phyloP scores from a whole-genome alignment of 2,888 invertebrate species.

The Erebia ligea region DNA sequence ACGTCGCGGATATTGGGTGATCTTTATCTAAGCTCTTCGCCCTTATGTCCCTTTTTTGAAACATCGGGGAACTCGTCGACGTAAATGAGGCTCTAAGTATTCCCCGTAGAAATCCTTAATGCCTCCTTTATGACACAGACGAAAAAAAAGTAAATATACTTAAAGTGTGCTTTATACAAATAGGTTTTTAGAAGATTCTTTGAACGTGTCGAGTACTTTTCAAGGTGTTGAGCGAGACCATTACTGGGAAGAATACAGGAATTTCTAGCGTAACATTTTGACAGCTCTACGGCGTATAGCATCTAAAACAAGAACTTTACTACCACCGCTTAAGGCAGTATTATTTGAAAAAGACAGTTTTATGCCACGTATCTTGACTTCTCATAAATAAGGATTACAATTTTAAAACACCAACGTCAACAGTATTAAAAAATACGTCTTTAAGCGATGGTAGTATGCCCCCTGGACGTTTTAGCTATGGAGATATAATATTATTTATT shows the following conservation, averaged over 20 bases:
- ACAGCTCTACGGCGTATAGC: background rate
- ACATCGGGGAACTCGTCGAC: slow-evolving; percentile 18
- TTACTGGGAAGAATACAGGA: background rate
- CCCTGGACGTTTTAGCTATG: too few relatives aligned
- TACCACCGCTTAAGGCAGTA: too few relatives aligned
- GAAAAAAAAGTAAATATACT: slow-evolving; percentile 21
- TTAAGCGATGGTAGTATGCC: too few relatives aligned
- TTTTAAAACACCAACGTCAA: too few relatives aligned
- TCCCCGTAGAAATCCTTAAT: slow-evolving; percentile 27
- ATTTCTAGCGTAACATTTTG: background rate
- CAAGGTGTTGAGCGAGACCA: slow-evolving; percentile 5
- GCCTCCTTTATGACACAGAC: slow-evolving; percentile 23
- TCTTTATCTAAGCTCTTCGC: slow-evolving; percentile 23
- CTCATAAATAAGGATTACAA: too few relatives aligned
- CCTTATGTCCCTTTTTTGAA: slow-evolving; percentile 25
- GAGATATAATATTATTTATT: too few relatives aligned
- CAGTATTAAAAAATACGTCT: too few relatives aligned
- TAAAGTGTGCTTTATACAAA: slow-evolving; percentile 17
- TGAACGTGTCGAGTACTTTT: slow-evolving; percentile 5
- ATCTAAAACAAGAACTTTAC: background rate
- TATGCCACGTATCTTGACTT: too few relatives aligned
- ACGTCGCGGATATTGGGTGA: slow-evolving; percentile 24
- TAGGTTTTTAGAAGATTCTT: slow-evolving; percentile 21
- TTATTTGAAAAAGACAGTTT: too few relatives aligned
- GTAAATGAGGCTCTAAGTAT: slow-evolving; percentile 26